Conservation (phyloP, 2,797 vertebrate species). For the Poeciliopsis paucimaculata region DNA sequence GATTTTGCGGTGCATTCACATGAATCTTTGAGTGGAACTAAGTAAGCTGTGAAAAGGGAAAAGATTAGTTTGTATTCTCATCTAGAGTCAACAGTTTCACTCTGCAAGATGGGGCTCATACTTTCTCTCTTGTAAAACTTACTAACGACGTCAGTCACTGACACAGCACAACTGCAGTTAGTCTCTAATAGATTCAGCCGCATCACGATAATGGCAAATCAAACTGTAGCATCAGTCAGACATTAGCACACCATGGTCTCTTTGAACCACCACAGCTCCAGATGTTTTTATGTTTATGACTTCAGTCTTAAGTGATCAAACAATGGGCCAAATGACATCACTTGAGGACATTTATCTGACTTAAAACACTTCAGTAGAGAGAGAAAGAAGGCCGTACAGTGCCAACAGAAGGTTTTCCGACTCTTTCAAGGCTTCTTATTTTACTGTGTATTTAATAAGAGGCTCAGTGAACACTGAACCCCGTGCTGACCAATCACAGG, state of each 20-base stretch:
- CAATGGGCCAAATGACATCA: not conserved
- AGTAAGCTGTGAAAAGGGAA: not conserved
- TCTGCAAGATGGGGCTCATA: not conserved
- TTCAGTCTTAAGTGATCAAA: not conserved
- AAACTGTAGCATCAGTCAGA: not conserved
- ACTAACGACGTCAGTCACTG: not conserved
- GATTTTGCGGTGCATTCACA: not conserved
- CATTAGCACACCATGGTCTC: not conserved
- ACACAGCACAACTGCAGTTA: not conserved
- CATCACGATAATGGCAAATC: not conserved
- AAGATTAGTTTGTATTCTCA: not conserved
- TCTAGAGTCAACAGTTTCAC: not conserved
- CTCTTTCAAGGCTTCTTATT: slow-evolving; percentile 3
- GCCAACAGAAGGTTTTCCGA: not conserved
- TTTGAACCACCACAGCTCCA: not conserved
- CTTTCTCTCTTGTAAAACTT: not conserved
- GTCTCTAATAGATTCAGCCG: not conserved
- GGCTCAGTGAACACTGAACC: not conserved
- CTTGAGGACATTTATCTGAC: not conserved
- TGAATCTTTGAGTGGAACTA: not conserved
- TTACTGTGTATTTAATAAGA: not conserved
- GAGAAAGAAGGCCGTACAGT: not conserved
- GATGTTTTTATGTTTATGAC: not conserved
- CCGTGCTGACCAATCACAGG: not conserved
- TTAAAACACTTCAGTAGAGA: not conserved